Conservation (phyloP, 2,797 vertebrate genomes). For the Brachymystax lenok region DNA sequence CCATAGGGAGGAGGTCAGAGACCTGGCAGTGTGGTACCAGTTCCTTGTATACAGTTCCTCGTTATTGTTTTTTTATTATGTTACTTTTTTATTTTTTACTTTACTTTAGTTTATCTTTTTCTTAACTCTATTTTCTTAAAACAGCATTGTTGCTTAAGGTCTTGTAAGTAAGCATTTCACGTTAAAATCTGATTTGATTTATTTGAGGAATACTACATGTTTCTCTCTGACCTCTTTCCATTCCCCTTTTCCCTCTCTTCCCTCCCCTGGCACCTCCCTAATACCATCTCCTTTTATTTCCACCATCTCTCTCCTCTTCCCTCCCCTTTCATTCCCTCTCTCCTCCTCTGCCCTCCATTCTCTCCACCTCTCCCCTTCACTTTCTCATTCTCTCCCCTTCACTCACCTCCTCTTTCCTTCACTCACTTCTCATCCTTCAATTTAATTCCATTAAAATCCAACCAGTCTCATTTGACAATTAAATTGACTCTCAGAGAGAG, state of each 20-base stretch:
- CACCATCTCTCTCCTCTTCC: not conserved
- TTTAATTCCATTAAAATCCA: slow-evolving; percentile 65
- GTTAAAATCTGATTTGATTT: too few species aligned
- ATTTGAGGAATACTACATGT: not conserved
- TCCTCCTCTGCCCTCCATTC: slow-evolving; percentile 8
- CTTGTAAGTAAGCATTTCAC: too few species aligned
- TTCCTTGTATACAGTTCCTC: too few species aligned
- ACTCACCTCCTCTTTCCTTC: not conserved
- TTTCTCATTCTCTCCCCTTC: slow-evolving; percentile 2
- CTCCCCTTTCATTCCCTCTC: slow-evolving; percentile 6
- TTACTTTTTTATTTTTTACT: too few species aligned
- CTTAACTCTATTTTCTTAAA: too few species aligned
- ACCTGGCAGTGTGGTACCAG: too few species aligned
- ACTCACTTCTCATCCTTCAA: slow-evolving; percentile 23
- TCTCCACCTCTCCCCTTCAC: slow-evolving; percentile 2
- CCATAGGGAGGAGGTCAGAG: too few species aligned
- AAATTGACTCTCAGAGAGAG: slow-evolving; percentile 63
- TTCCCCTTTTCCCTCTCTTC: slow-evolving; percentile 2
- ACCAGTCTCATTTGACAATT: slow-evolving; percentile 75
- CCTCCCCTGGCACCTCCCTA: slow-evolving; percentile 5
- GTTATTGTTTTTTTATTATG: too few species aligned
- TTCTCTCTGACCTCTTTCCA: not conserved
- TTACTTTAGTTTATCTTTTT: too few species aligned
- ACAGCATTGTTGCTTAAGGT: too few species aligned
- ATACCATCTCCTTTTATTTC: not conserved